These are phyloP conservation scores for Myxocyprinus asiaticus DNA, from an alignment of 2,113 vertebrate species.

Conservation along the genomic window DNA sequence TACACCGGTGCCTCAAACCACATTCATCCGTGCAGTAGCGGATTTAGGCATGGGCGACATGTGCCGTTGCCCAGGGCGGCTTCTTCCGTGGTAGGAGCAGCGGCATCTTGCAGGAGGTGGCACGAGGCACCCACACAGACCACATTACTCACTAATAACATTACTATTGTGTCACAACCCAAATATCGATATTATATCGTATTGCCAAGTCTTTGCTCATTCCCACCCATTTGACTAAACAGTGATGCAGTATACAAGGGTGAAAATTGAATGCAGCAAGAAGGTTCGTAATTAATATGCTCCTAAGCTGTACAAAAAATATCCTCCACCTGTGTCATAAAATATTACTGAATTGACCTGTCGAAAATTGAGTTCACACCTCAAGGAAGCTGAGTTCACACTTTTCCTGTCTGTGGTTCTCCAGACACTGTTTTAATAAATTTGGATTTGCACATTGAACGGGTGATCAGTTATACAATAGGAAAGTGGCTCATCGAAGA, in stretches of 20 bases:
- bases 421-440: conserved; percentile 4
- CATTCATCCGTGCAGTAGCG: no score
- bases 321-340: background rate
- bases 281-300: background rate
- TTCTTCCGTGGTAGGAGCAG: no score
- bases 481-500: background rate
- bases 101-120: no score
- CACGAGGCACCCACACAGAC: no score
- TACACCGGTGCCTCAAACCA: no score
- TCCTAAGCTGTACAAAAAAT: background rate
- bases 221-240: no score
- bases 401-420: background rate
- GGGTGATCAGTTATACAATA: background rate
- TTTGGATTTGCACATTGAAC: background rate
- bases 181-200: no score
- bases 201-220: no score
- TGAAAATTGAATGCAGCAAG: background rate
- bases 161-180: no score
- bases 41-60: no score
- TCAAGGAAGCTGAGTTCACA: background rate
- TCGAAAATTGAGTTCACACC: conserved; percentile 11
- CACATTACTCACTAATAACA: no score
- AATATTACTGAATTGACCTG: background rate
- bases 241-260: background rate
- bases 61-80: no score